These are phyloP conservation scores for Gallinago jamesoni DNA, from an alignment of 2,113 vertebrate genomes.

Conservation along the genomic window DNA sequence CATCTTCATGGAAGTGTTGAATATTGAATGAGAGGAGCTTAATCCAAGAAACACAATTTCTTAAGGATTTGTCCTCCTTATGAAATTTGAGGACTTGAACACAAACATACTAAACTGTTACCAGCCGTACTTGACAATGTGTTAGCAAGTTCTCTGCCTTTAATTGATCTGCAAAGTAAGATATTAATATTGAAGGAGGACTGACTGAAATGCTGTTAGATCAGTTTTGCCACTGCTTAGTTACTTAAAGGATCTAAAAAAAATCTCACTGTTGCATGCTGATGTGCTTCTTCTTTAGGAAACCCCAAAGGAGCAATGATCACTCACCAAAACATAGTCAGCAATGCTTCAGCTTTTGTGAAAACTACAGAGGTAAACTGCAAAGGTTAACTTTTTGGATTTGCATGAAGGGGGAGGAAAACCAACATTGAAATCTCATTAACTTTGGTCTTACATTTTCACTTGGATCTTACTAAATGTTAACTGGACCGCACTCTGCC, in stretches of 20 bases:
- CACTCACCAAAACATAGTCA: conserved; percentile 89
- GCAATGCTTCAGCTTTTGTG: conserved; percentile 89
- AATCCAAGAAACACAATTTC: not conserved
- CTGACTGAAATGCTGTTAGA: not conserved
- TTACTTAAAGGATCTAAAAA: not conserved
- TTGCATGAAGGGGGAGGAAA: not conserved
- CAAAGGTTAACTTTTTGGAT: not conserved
- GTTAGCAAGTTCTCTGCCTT: not conserved
- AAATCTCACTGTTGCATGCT: not conserved
- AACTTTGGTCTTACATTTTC: not conserved
- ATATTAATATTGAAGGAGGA: not conserved
- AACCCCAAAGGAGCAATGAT: conserved; percentile 94
- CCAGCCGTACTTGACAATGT: not conserved
- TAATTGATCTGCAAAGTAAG: not conserved
- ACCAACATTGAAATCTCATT: not conserved
- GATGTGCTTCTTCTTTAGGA: conserved; percentile 76
- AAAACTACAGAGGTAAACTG: conserved; percentile 88
- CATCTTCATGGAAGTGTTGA: not conserved
- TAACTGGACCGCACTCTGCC: not conserved
- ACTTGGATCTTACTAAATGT: too few relatives aligned
- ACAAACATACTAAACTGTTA: not conserved
- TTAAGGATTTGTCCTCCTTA: not conserved
- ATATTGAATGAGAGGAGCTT: not conserved
- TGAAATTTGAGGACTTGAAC: not conserved
- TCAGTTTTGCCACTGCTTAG: not conserved